Evolutionary conservation across 2,888 invertebrate genomes (phyloP).

Genomic region (Hirtodrosophila histrioides): DNA sequence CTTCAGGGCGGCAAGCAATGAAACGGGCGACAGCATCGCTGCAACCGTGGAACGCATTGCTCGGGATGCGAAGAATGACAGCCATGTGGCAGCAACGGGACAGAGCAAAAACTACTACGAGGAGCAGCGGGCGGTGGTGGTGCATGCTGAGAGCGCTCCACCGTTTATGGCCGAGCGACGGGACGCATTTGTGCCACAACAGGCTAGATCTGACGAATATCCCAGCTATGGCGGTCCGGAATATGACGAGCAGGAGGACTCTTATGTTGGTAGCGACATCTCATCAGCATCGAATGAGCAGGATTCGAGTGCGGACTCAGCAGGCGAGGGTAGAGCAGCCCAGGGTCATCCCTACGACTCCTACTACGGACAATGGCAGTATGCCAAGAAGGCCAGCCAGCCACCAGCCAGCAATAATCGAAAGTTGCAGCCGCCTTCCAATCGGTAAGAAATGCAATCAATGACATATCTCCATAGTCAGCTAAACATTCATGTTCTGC

Average conservation of each 20-base stretch:
- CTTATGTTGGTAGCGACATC: not conserved
- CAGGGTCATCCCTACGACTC: conserved; percentile 49
- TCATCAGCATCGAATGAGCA: too few species aligned
- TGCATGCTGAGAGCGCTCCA: conserved; percentile 50
- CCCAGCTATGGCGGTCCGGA: conserved; percentile 52
- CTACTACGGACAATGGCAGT: conserved; percentile 57
- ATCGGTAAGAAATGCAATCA: conserved; percentile 48
- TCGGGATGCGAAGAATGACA: conserved; percentile 46
- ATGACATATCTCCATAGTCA: not conserved
- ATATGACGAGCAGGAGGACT: conserved; percentile 35
- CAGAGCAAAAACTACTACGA: conserved; percentile 60
- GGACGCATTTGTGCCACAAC: conserved; percentile 41
- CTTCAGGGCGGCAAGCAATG: conserved; percentile 31
- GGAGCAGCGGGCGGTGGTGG: conserved; percentile 67
- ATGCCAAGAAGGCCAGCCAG: conserved; percentile 19
- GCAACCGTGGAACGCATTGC: conserved; percentile 67
- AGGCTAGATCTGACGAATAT: conserved; percentile 42
- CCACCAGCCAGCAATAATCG: conserved; percentile 46
- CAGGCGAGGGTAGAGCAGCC: conserved; percentile 52
- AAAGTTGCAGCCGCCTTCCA: conserved; percentile 47
- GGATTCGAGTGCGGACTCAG: too few species aligned
- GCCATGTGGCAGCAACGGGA: not conserved
- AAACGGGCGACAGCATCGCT: conserved; percentile 24
- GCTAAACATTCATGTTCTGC: not conserved
- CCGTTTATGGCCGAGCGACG: conserved; percentile 49